A percentile compares a stretch with the other conserved stretches of the same genome.
Conservation (phyloP, 2,797 vertebrate genomes). For the Sciurus carolinensis region DNA sequence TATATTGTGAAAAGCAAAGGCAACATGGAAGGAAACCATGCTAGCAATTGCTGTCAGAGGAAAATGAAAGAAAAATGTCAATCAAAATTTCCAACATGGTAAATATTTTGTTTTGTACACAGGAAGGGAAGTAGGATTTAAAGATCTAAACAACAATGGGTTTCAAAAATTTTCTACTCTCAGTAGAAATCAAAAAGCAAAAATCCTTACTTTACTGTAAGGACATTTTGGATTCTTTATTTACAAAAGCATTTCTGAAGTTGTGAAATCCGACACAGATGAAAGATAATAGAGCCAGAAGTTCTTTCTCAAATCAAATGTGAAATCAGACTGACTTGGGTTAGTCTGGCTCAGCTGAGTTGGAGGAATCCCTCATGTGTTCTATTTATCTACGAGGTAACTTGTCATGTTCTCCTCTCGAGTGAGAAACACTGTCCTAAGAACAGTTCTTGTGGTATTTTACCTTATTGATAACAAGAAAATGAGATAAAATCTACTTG, state of each 20-base stretch:
- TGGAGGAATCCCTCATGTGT: slow-evolving; percentile 39
- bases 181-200: neutral
- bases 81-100: slow-evolving; percentile 38
- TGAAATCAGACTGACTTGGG: neutral
- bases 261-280: slow-evolving; percentile 50
- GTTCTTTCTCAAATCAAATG: slow-evolving; percentile 53
- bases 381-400: slow-evolving; percentile 24
- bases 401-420: neutral
- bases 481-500: neutral
- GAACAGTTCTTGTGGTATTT: neutral
- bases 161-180: neutral
- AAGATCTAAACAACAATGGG: slow-evolving; percentile 23
- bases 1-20: slow-evolving; percentile 56
- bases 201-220: neutral
- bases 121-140: slow-evolving; percentile 33
- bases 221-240: slow-evolving; percentile 45
- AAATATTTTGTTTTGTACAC: slow-evolving; percentile 60
- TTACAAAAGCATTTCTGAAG: slow-evolving; percentile 68
- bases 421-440: neutral
- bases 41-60: neutral
- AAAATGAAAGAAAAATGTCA: slow-evolving; percentile 37
- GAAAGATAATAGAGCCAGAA: neutral
- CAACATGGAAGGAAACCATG: slow-evolving; percentile 7
- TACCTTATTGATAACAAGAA: slow-evolving; percentile 5
- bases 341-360: neutral